Conservation (phyloP, 2,888 invertebrate species). For the Panorpa germanica region DNA sequence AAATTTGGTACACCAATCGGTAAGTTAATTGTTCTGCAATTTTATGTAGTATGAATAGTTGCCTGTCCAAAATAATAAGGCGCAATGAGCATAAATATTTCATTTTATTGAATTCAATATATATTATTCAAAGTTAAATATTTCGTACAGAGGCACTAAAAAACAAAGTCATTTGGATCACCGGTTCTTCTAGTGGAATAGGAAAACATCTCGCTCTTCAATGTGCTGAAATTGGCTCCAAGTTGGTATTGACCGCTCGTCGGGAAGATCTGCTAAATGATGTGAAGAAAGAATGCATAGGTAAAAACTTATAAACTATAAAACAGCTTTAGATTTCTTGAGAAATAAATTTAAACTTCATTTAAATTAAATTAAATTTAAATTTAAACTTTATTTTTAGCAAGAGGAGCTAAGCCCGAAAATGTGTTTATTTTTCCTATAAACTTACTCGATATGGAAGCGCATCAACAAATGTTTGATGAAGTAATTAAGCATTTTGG, state of each 20-base stretch:
- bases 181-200: constrained; percentile 71
- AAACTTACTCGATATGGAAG: constrained; percentile 38
- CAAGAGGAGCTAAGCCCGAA: constrained; percentile 27
- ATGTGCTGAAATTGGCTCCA: constrained; percentile 43
- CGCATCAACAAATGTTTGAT: constrained; percentile 39
- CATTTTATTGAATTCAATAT: too few species aligned
- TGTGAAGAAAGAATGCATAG: constrained; percentile 43
- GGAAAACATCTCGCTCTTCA: constrained; percentile 53
- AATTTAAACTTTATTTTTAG: constrained; percentile 6
- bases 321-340: too few species aligned
- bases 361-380: too few species aligned
- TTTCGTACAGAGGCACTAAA: constrained; percentile 29
- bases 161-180: constrained; percentile 65
- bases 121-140: not conserved
- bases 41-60: not conserved
- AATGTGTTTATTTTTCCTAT: constrained; percentile 49
- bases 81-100: not conserved
- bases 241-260: constrained; percentile 47
- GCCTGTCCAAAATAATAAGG: not conserved
- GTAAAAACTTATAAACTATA: too few species aligned
- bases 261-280: constrained; percentile 37
- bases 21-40: constrained; percentile 19
- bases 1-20: constrained; percentile 39
- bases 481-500: constrained; percentile 47
- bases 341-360: too few species aligned